phyloP scores from a whole-genome alignment of 1,140 invertebrate genomes.

The Gerris buenoi region DNA sequence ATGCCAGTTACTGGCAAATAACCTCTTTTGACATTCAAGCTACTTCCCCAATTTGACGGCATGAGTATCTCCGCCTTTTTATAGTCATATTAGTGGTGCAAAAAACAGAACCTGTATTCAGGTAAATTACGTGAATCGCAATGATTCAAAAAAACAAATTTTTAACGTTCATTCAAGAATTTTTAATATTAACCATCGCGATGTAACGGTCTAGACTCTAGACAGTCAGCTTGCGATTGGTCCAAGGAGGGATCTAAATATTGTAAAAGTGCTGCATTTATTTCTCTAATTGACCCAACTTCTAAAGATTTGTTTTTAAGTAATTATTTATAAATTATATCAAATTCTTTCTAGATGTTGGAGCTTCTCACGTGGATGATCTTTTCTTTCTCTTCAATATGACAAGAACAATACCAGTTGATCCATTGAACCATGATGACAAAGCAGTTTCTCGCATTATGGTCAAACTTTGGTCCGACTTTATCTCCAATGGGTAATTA shows the following conservation, averaged over 20 bases:
- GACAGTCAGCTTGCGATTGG: no score
- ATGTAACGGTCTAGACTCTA: no score
- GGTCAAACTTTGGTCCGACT: neutral
- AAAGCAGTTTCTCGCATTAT: neutral
- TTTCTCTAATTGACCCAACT: neutral
- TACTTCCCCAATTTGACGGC: no score
- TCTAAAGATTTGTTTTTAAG: neutral
- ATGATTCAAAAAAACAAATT: no score
- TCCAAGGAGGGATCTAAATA: neutral
- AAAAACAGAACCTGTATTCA: no score
- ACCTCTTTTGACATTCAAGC: no score
- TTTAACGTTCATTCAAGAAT: neutral
- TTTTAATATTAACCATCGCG: neutral
- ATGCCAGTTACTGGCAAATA: no score
- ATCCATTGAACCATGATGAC: neutral
- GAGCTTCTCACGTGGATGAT: neutral
- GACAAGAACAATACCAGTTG: neutral
- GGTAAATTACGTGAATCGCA: no score
- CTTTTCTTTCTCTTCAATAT: neutral
- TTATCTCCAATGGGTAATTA: neutral
- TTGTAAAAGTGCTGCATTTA: neutral
- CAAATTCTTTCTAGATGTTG: neutral
- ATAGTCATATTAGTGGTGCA: no score
- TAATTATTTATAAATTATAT: neutral
- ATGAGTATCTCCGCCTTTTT: no score